Conservation (phyloP, 2,888 invertebrate species). For the Polymixis lichenea region DNA sequence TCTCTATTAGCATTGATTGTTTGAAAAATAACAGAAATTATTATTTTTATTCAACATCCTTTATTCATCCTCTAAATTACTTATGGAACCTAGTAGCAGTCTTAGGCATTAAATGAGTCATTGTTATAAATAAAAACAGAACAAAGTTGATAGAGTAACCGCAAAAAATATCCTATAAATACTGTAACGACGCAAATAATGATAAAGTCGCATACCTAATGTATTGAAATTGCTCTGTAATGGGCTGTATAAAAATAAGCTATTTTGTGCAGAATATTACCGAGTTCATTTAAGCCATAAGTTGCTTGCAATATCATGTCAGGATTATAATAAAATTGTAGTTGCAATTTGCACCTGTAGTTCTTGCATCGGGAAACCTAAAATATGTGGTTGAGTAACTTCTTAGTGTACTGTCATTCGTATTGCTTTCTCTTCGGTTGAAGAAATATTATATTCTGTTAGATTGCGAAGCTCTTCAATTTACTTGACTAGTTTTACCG, state of each 20-base stretch:
- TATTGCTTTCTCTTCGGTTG: conserved; percentile 4
- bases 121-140: conserved; percentile 40
- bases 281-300: conserved; percentile 8
- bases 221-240: conserved; percentile 44
- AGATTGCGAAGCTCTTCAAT: neutral
- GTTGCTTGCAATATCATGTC: neutral
- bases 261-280: conserved; percentile 32
- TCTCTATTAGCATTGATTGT: too few relatives aligned
- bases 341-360: conserved; percentile 41
- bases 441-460: conserved; percentile 4
- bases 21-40: too few relatives aligned
- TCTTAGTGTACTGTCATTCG: neutral
- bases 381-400: conserved; percentile 9
- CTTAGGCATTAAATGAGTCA: conserved; percentile 47
- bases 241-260: conserved; percentile 42
- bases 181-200: conserved; percentile 52
- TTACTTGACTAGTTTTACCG: neutral
- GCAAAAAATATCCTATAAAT: conserved; percentile 44
- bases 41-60: conserved; percentile 6
- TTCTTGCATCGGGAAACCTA: neutral
- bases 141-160: conserved; percentile 43
- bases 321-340: conserved; percentile 1
- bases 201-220: conserved; percentile 48
- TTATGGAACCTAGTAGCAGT: conserved; percentile 13
- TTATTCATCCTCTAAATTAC: conserved; percentile 24